Conservation (phyloP, 2,888 invertebrate species). For the Synergus umbraculus region DNA sequence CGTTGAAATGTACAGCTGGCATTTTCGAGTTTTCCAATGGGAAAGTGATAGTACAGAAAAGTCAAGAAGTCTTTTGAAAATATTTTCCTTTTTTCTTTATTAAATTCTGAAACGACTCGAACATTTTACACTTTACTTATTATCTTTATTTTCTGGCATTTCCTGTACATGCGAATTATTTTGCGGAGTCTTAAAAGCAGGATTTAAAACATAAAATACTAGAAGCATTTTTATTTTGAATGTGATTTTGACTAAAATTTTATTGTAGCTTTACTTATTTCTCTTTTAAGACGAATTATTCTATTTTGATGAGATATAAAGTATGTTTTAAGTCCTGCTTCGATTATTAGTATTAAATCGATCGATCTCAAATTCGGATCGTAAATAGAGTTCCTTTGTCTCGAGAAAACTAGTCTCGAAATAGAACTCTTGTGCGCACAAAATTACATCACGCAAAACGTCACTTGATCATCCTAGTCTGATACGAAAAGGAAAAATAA, state of each 20-base stretch:
- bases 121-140: not conserved
- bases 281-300: not conserved
- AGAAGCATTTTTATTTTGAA: not conserved
- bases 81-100: not conserved
- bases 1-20: not conserved
- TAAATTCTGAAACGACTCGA: not conserved
- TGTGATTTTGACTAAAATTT: not conserved
- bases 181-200: not conserved
- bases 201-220: not conserved
- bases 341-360: not conserved
- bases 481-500: not conserved
- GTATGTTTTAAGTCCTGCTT: not conserved
- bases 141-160: not conserved
- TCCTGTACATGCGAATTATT: not conserved
- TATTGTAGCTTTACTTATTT: not conserved
- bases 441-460: not conserved
- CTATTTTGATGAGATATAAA: not conserved
- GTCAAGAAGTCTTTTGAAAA: not conserved
- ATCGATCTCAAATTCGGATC: not conserved
- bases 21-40: not conserved
- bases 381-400: not conserved
- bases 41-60: not conserved
- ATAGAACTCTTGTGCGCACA: not conserved
- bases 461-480: not conserved
- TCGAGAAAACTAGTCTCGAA: not conserved